Evolutionary conservation across 2,113 vertebrate genomes (phyloP).

Genomic region (Aplodontia rufa): DNA sequence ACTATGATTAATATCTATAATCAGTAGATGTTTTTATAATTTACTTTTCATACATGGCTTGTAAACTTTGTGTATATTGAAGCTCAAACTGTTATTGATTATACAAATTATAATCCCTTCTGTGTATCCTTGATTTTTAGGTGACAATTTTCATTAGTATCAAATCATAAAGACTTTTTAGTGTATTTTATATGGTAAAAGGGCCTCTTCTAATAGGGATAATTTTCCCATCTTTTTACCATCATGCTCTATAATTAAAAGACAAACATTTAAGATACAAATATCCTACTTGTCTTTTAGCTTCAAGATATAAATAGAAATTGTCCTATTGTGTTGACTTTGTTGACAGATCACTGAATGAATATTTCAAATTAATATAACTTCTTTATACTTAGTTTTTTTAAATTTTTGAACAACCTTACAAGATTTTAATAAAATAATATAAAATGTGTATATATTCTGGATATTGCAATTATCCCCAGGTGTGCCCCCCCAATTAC

Average conservation of each 20-base stretch:
- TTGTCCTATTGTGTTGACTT: not conserved
- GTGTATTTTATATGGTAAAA: rapidly evolving
- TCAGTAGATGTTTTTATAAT: not conserved
- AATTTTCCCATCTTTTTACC: not conserved
- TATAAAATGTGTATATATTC: too few relatives aligned
- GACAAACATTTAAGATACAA: not conserved
- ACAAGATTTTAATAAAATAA: too few relatives aligned
- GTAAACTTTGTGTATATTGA: not conserved
- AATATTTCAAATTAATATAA: not conserved
- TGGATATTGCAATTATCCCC: too few relatives aligned
- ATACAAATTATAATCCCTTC: not conserved
- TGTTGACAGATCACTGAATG: not conserved
- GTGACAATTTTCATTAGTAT: not conserved
- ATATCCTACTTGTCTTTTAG: not conserved
- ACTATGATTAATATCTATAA: not conserved
- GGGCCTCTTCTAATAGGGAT: not conserved
- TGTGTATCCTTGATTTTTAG: not conserved
- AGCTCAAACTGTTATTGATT: not conserved
- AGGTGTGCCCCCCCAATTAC: too few relatives aligned
- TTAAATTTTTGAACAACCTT: too few relatives aligned
- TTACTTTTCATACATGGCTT: not conserved
- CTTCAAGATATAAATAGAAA: not conserved
- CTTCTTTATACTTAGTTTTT: not conserved
- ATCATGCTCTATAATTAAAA: not conserved
- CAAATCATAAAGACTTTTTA: not conserved